These are phyloP conservation scores for Diadophis punctatus DNA, from an alignment of 2,113 vertebrate genomes.

Conservation along the genomic window DNA sequence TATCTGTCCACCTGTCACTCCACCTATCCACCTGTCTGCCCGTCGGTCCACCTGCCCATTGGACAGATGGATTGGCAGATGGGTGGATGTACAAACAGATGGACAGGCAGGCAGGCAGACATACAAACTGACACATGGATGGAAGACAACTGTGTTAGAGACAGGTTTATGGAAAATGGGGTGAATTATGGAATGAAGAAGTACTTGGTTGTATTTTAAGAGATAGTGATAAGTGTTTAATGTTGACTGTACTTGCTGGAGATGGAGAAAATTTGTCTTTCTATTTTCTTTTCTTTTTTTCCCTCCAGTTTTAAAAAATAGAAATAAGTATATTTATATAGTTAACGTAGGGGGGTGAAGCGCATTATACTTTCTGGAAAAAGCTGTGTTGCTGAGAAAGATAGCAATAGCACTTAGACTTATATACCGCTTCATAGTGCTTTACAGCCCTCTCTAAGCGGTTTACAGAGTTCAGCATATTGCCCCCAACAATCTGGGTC, in stretches of 20 bases:
- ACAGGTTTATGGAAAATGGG: not conserved
- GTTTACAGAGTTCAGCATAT: no score
- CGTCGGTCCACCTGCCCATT: not conserved
- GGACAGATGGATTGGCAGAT: not conserved
- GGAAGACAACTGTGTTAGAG: not conserved
- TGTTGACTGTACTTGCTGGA: not conserved
- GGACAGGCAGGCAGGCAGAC: not conserved
- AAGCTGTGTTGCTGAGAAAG: no score
- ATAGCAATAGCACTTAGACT: no score
- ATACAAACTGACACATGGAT: not conserved
- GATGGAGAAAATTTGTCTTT: no score
- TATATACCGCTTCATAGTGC: no score
- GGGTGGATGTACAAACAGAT: not conserved
- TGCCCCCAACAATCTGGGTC: no score
- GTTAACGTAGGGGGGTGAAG: no score
- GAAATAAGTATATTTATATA: no score
- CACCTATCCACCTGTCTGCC: not conserved
- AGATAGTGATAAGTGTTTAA: not conserved
- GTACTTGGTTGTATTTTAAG: not conserved
- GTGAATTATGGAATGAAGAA: not conserved
- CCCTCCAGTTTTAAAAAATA: no score
- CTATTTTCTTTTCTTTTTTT: no score
- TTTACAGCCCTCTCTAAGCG: no score
- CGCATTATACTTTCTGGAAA: no score
- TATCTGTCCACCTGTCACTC: not conserved